phyloP scores from a whole-genome alignment of 2,797 vertebrate species.

The Zalophus californianus region DNA sequence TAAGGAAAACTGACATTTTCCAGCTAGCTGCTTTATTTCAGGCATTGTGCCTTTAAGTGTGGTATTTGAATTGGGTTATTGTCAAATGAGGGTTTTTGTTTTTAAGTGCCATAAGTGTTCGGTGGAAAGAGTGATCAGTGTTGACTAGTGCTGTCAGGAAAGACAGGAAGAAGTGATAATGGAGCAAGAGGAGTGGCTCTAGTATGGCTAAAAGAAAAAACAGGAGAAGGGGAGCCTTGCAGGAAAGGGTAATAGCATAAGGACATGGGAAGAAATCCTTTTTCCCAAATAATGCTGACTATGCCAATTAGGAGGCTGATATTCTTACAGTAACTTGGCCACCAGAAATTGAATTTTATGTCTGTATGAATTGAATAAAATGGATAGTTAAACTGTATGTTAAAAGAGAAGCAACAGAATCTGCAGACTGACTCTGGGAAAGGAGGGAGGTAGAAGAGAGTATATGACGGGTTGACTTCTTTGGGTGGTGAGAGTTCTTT shows the following conservation, averaged over 20 bases:
- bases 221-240: neutral
- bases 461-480: neutral
- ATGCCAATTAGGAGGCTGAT: neutral
- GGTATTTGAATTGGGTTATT: neutral
- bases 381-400: neutral
- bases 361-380: neutral
- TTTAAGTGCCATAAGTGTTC: neutral
- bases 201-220: neutral
- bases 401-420: neutral
- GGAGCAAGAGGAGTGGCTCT: neutral
- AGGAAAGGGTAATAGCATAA: neutral
- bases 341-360: neutral
- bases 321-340: neutral
- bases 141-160: neutral
- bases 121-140: neutral
- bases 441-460: neutral
- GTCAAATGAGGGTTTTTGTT: neutral
- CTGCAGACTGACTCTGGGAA: neutral
- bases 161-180: neutral
- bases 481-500: neutral
- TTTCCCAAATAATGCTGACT: neutral
- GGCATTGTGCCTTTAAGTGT: neutral
- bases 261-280: neutral
- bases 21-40: neutral
- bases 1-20: constrained; percentile 7